A percentile compares a stretch with the other conserved stretches of the same genome.
Conservation (phyloP, 2,113 vertebrate genomes). For the Catharus minimus region DNA sequence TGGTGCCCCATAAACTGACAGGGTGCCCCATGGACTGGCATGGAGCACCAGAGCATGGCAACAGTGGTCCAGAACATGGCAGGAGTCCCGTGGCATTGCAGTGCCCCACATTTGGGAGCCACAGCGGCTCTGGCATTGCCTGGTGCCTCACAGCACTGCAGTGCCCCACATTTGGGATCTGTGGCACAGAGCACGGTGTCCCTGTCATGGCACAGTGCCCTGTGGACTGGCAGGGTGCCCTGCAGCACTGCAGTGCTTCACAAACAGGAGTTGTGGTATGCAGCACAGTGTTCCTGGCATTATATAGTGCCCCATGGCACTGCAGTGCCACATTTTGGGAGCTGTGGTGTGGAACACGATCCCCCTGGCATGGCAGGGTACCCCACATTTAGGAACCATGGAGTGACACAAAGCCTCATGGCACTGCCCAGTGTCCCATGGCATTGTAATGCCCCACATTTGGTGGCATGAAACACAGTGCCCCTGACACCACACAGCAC, state of each 20-base stretch:
- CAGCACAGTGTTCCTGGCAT: background rate
- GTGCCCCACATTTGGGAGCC: background rate
- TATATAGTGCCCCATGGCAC: rapidly evolving
- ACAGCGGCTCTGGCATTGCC: rapidly evolving
- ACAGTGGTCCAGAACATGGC: background rate
- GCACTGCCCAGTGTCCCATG: rapidly evolving
- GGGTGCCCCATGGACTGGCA: background rate
- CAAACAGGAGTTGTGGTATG: background rate
- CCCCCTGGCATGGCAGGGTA: background rate
- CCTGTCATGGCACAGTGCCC: background rate
- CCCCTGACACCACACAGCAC: background rate
- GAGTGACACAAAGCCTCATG: rapidly evolving
- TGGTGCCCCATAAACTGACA: rapidly evolving
- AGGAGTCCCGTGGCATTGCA: background rate
- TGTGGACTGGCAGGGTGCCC: background rate
- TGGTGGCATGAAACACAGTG: background rate
- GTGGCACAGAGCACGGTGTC: background rate
- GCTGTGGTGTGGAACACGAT: background rate
- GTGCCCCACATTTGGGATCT: background rate
- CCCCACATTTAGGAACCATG: background rate
- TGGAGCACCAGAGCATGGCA: background rate
- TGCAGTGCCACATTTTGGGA: background rate
- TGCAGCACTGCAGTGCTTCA: background rate
- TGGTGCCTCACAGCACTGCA: background rate
- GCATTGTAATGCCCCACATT: background rate